Conservation (phyloP, 2,113 vertebrate genomes). For the Sebastes fasciatus region DNA sequence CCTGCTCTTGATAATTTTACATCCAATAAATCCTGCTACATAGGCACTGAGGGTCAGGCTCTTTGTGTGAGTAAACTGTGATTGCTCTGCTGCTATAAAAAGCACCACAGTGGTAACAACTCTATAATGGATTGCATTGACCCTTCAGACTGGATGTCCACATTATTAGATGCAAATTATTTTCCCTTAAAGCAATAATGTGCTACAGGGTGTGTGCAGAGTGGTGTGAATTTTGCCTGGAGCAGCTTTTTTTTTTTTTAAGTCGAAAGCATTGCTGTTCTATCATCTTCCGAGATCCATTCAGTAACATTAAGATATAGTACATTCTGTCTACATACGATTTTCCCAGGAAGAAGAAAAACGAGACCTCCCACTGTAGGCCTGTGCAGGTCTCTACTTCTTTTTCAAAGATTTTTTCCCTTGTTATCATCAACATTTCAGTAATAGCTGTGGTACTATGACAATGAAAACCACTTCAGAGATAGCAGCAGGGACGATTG, state of each 20-base stretch:
- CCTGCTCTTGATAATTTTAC: background rate
- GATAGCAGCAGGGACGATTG: slow-evolving; percentile 1
- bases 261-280: slow-evolving; percentile 9
- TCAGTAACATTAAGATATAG: slow-evolving; percentile 26
- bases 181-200: slow-evolving; percentile 38
- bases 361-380: background rate
- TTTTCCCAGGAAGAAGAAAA: slow-evolving; percentile 4
- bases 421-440: slow-evolving; percentile 37
- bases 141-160: slow-evolving; percentile 25
- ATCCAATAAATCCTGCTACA: background rate
- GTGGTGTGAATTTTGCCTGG: slow-evolving; percentile 25
- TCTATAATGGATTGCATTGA: slow-evolving; percentile 25
- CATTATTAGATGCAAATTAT: slow-evolving; percentile 37
- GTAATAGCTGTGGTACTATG: slow-evolving; percentile 2
- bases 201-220: slow-evolving; percentile 9
- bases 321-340: slow-evolving; percentile 9
- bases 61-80: slow-evolving; percentile 12
- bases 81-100: slow-evolving; percentile 5
- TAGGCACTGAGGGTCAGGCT: background rate
- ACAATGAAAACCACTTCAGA: slow-evolving; percentile 34
- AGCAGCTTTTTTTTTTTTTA: slow-evolving; percentile 26
- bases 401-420: background rate
- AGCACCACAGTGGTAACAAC: slow-evolving; percentile 3
- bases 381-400: background rate
- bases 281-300: slow-evolving; percentile 33